A percentile compares a stretch with the other conserved stretches of the same genome.
Evolutionary conservation across 1,140 invertebrate genomes (phyloP).

Genomic region (Melanaphis sacchari): DNA sequence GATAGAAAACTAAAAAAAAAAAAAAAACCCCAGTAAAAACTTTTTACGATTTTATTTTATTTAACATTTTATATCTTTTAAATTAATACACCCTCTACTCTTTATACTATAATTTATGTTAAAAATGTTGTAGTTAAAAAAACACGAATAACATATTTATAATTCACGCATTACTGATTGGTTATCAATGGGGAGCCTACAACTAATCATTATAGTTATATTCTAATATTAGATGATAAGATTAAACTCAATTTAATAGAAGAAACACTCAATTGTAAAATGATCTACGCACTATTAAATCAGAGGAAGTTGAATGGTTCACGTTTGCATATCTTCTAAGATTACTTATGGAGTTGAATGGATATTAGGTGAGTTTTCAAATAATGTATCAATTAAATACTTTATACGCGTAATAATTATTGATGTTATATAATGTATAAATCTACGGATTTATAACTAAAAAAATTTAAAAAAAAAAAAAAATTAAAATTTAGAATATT

Average conservation of each 20-base stretch:
- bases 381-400: background rate
- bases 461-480: background rate
- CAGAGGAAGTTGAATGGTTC: conserved; percentile 16
- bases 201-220: background rate
- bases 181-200: conserved; percentile 19
- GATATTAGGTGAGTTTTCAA: background rate
- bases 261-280: background rate
- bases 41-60: background rate
- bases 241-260: conserved; percentile 31
- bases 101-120: background rate
- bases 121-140: background rate
- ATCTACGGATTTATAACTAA: too few species aligned
- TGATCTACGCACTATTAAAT: background rate
- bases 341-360: background rate
- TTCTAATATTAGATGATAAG: conserved; percentile 37
- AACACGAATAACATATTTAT: conserved; percentile 12
- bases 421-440: background rate
- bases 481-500: background rate
- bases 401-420: background rate
- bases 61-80: background rate
- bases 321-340: background rate
- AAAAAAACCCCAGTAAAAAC: background rate
- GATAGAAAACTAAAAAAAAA: background rate
- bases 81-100: background rate
- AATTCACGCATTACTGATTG: background rate